Evolutionary conservation across 1,140 invertebrate genomes (phyloP).

Genomic region (Ceratina japonica): DNA sequence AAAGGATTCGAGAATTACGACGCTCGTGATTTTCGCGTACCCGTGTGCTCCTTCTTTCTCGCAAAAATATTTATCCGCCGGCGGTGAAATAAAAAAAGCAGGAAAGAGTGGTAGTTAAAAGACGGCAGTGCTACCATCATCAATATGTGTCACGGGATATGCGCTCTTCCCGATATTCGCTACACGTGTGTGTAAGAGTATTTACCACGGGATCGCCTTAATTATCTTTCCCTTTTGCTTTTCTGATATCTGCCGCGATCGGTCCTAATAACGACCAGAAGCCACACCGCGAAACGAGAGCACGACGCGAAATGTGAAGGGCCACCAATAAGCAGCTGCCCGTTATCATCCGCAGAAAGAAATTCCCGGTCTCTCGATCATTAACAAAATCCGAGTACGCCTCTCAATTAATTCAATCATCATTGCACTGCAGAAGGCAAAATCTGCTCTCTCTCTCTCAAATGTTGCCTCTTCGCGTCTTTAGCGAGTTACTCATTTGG

Average conservation of each 20-base stretch:
- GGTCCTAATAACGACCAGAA: slow-evolving; percentile 54
- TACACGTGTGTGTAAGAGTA: slow-evolving; percentile 35
- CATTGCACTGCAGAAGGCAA: too few species aligned
- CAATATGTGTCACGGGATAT: slow-evolving; percentile 77
- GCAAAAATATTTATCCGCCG: slow-evolving; percentile 39
- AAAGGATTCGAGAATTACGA: slow-evolving; percentile 14
- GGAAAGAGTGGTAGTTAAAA: slow-evolving; percentile 68
- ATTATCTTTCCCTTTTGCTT: slow-evolving; percentile 71
- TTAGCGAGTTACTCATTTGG: too few species aligned
- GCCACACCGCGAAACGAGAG: slow-evolving; percentile 28
- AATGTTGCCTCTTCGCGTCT: too few species aligned
- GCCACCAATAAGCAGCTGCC: slow-evolving; percentile 39
- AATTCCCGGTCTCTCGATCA: background rate
- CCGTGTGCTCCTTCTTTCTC: background rate
- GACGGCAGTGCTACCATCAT: slow-evolving; percentile 77
- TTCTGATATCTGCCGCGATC: slow-evolving; percentile 62
- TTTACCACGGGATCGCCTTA: slow-evolving; percentile 74
- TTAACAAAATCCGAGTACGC: background rate
- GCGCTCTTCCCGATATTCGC: slow-evolving; percentile 57
- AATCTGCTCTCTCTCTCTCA: too few species aligned
- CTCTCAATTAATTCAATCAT: too few species aligned
- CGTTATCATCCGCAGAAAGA: background rate
- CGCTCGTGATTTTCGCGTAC: background rate
- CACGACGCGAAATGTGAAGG: background rate
- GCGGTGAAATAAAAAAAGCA: slow-evolving; percentile 9